Evolutionary conservation across 2,797 vertebrate species (phyloP).

Genomic region (Falco novaeseelandiae): DNA sequence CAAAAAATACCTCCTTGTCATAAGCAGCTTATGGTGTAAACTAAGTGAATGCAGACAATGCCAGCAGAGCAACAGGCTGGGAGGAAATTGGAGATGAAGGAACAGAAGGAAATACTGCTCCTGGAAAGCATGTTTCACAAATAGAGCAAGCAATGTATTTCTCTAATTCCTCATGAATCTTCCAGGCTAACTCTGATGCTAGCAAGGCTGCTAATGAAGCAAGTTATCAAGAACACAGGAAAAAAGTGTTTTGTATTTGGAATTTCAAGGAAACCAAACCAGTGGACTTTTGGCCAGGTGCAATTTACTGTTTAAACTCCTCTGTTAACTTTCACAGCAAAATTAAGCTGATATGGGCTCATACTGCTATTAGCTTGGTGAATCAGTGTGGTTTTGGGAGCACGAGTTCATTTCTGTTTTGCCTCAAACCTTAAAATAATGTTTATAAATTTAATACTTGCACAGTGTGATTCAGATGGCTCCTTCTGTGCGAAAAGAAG

Average conservation of each 20-base stretch:
- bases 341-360: background rate
- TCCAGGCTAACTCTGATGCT: background rate
- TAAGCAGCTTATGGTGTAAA: background rate
- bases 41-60: background rate
- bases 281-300: background rate
- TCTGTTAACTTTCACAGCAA: background rate
- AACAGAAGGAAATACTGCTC: background rate
- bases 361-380: background rate
- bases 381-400: background rate
- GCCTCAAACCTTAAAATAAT: background rate
- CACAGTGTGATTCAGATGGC: background rate
- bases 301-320: background rate
- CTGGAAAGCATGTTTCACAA: background rate
- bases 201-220: background rate
- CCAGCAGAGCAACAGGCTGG: background rate
- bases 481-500: background rate
- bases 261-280: background rate
- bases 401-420: background rate
- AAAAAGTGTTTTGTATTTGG: background rate
- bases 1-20: background rate
- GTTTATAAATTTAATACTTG: background rate
- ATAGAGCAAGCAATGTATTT: background rate
- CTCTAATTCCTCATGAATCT: background rate
- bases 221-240: background rate
- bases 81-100: background rate